A percentile compares a stretch with the other conserved stretches of the same genome.
These are phyloP conservation scores for Scolanthus callimorphus DNA, from an alignment of 92 coral and sea anemone genomes.

Conservation along the genomic window DNA sequence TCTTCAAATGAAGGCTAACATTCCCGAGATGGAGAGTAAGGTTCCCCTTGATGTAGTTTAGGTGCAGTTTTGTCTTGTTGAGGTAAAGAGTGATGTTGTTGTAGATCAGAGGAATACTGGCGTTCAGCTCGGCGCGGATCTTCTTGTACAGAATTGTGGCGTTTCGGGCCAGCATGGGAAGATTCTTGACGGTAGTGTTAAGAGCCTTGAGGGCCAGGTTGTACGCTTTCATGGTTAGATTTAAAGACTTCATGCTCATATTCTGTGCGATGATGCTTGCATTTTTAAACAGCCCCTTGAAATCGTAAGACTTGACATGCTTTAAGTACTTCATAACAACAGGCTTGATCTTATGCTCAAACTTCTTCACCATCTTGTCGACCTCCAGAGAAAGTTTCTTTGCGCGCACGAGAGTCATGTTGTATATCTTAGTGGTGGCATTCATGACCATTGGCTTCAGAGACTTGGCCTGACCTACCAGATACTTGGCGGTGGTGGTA, in stretches of 20 bases:
- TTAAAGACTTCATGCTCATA: slow-evolving; percentile 35
- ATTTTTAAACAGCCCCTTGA: slow-evolving; percentile 48
- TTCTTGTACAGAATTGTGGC: slow-evolving; percentile 50
- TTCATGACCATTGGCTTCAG: slow-evolving; percentile 46
- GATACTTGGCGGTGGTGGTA: slow-evolving; percentile 54
- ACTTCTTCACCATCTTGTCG: slow-evolving; percentile 44
- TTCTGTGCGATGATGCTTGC: slow-evolving; percentile 47
- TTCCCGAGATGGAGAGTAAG: slow-evolving; percentile 28
- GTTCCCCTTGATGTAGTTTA: slow-evolving; percentile 8
- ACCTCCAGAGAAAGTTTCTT: slow-evolving; percentile 57
- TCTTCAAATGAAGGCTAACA: slow-evolving; percentile 39
- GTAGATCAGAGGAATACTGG: slow-evolving; percentile 21
- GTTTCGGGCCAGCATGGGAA: slow-evolving; percentile 53
- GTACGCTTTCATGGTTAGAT: slow-evolving; percentile 37
- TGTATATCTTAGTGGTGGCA: slow-evolving; percentile 55
- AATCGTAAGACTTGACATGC: slow-evolving; percentile 55
- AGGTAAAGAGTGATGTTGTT: slow-evolving; percentile 24
- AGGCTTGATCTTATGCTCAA: slow-evolving; percentile 69
- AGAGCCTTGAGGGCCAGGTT: slow-evolving; percentile 39
- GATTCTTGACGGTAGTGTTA: slow-evolving; percentile 38
- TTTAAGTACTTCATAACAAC: slow-evolving; percentile 49
- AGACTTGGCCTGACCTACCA: slow-evolving; percentile 31
- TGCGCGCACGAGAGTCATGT: slow-evolving; percentile 47
- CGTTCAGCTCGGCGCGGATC: slow-evolving; percentile 26
- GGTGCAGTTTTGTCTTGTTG: slow-evolving; percentile 25